Evolutionary conservation across 2,888 invertebrate genomes (phyloP).

Genomic region (Sericinus montela): DNA sequence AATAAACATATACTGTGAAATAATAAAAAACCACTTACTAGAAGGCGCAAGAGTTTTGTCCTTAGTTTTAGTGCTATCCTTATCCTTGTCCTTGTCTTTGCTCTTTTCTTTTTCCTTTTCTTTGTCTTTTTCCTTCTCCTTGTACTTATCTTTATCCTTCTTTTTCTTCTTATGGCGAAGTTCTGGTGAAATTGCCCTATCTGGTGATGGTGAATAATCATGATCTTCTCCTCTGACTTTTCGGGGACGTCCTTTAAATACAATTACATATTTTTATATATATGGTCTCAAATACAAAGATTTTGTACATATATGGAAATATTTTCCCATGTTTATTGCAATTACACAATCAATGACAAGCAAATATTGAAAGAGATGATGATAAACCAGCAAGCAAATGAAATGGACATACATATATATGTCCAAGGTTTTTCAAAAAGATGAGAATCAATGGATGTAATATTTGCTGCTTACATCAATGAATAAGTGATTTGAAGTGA

Average conservation of each 20-base stretch:
- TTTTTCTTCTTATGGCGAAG: constrained; percentile 58
- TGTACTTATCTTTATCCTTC: constrained; percentile 52
- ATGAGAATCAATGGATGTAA: no score
- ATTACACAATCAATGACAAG: no score
- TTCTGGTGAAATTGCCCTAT: constrained; percentile 51
- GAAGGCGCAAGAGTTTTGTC: constrained; percentile 72
- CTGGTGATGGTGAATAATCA: constrained; percentile 58
- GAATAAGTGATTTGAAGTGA: no score
- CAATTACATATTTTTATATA: background rate
- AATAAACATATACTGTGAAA: no score
- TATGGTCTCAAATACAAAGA: no score
- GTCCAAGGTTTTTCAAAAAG: no score
- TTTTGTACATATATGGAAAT: no score
- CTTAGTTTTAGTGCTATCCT: constrained; percentile 56
- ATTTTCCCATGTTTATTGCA: no score
- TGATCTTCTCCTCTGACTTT: constrained; percentile 47
- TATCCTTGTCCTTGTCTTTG: constrained; percentile 36
- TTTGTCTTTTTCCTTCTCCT: constrained; percentile 39
- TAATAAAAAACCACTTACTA: constrained; percentile 63
- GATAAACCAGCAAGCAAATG: no score
- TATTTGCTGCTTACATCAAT: no score
- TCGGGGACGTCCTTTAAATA: constrained; percentile 47
- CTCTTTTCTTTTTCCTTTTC: constrained; percentile 20
- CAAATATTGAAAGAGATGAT: no score
- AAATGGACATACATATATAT: no score